Evolutionary conservation across 2,797 vertebrate species (phyloP).

Genomic region (Pangasius macronema): DNA sequence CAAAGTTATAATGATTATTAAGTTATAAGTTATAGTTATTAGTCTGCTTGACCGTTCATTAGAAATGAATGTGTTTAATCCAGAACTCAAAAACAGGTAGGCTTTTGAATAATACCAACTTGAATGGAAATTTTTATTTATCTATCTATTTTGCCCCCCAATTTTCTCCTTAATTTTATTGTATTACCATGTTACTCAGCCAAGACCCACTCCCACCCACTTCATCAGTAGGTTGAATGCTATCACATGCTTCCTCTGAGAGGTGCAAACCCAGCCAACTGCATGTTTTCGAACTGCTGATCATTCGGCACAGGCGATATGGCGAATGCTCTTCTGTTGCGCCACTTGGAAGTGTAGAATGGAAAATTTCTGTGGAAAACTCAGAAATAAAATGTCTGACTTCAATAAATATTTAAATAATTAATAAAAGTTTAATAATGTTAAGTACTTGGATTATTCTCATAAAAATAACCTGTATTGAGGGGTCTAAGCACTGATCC

Average conservation of each 20-base stretch:
- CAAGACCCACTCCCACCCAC: not conserved
- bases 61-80: not conserved
- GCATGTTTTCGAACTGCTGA: not conserved
- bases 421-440: not conserved
- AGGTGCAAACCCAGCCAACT: not conserved
- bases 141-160: not conserved
- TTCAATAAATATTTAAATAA: not conserved
- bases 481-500: not conserved
- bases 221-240: not conserved
- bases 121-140: not conserved
- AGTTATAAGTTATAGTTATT: not conserved
- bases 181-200: not conserved
- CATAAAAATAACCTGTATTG: not conserved
- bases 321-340: not conserved
- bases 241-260: not conserved
- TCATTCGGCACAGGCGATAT: not conserved
- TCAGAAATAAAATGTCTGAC: not conserved
- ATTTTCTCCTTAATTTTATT: not conserved
- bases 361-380: not conserved
- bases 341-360: not conserved
- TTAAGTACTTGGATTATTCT: not conserved
- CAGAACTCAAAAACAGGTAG: not conserved
- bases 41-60: not conserved
- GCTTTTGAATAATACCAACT: not conserved
- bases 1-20: constrained; percentile 2